Evolutionary conservation across 2,888 invertebrate species (phyloP), one percentile per base, ranked within the genome.

Genomic region (Byasa hedistus): DNA sequence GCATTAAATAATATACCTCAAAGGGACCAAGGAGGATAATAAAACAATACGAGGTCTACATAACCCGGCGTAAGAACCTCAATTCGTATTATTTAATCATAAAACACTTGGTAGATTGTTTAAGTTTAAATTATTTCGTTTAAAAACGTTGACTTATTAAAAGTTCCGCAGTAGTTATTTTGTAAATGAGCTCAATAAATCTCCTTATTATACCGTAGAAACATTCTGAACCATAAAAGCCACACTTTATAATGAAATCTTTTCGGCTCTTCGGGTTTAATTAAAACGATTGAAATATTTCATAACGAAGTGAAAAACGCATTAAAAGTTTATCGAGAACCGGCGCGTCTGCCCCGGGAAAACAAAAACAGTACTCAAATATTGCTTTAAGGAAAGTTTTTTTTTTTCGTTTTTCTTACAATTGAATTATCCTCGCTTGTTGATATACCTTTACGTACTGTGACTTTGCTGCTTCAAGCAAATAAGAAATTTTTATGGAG

Each of bases 221-320:
- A 77, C 76, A 78, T 76, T 77, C 68, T 65, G 68, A 73, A 74
- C 72, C 70, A 69, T 73, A 74, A 75, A 76, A 75, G 70, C 73
- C 72, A 70, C 76, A 76, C 72, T 77, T 74, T 67, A 72, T 77
- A 80, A 80, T 76, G 69, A 82, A 80, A 80, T 78, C 72, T 82
- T 80, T 79, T 75, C 78, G 78, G 79, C 77, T 76, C 75, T 79
- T 79, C 75, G 72, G 64, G 73, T 76, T 79, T 81, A 83, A 84
- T 85, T 85, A 84, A 80, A 77, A 75, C 81, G 79, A 84, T 84
- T 82, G 78, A 81, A 85, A 83, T 82, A 81, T 83, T 86, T 81
- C 79, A 80, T 83, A 85, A 84, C 81, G 78, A 84, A 86, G 81
- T 85, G 82, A 82, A 86, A 84, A 86, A 84, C 84, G 80, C 82